phyloP scores from a whole-genome alignment of 2,888 invertebrate species.

The Papilio elwesi region DNA sequence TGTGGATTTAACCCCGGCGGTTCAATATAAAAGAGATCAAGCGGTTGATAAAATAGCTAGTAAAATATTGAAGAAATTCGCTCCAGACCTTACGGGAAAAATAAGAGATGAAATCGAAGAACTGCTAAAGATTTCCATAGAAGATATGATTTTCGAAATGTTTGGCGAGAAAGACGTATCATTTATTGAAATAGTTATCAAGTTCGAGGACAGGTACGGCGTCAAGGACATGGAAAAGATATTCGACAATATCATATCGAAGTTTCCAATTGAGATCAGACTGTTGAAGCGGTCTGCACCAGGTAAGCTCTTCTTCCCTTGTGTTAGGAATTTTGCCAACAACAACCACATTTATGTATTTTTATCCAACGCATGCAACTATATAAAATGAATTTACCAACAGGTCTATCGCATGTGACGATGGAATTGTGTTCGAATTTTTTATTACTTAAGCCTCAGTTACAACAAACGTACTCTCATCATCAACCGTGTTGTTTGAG shows the following conservation, averaged over 20 bases:
- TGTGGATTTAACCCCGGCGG: slow-evolving; percentile 22
- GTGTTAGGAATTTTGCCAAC: slow-evolving; percentile 3
- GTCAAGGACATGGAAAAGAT: slow-evolving; percentile 62
- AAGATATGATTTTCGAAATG: slow-evolving; percentile 60
- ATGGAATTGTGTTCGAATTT: neutral
- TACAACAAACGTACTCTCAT: neutral
- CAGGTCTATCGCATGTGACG: neutral
- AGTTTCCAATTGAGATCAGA: slow-evolving; percentile 60
- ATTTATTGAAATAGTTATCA: slow-evolving; percentile 69
- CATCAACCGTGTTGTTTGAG: neutral
- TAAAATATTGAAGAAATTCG: slow-evolving; percentile 60
- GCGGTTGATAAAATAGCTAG: slow-evolving; percentile 63
- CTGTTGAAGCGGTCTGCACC: slow-evolving; percentile 58
- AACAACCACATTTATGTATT: neutral
- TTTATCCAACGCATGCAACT: slow-evolving; percentile 1
- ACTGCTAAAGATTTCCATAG: slow-evolving; percentile 56
- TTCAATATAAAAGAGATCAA: slow-evolving; percentile 62
- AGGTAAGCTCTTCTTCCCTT: slow-evolving; percentile 61
- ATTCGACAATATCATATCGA: slow-evolving; percentile 60
- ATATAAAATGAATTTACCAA: neutral
- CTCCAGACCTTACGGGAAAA: slow-evolving; percentile 52
- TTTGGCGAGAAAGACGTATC: slow-evolving; percentile 67
- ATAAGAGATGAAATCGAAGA: slow-evolving; percentile 55
- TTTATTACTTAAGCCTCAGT: neutral
- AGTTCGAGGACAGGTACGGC: slow-evolving; percentile 63